These are phyloP conservation scores for Jordanella pulchra DNA, from an alignment of 2,797 vertebrate genomes.

Conservation along the genomic window DNA sequence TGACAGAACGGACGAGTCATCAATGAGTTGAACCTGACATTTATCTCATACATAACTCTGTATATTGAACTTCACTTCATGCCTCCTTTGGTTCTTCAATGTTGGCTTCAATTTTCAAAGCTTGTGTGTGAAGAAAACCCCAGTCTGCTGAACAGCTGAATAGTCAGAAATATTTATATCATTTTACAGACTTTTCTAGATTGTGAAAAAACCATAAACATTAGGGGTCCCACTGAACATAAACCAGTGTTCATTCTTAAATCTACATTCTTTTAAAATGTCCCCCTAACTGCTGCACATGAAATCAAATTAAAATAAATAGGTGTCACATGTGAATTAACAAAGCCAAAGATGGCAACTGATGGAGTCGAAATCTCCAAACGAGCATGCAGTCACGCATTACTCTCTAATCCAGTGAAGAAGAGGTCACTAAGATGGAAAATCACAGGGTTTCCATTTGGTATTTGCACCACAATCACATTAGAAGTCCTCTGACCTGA, in stretches of 20 bases:
- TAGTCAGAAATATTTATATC: too few species aligned
- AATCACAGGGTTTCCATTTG: constrained; percentile 68
- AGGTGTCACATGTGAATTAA: constrained; percentile 45
- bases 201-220: background rate
- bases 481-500: constrained; percentile 33
- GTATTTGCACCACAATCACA: constrained; percentile 32
- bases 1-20: too few species aligned
- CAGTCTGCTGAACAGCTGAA: too few species aligned
- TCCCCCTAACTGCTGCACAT: background rate
- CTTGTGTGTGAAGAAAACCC: too few species aligned
- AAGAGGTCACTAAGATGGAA: constrained; percentile 38
- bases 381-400: constrained; percentile 63
- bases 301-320: constrained; percentile 50
- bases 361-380: constrained; percentile 24
- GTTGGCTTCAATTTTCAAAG: too few species aligned
- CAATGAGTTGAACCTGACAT: too few species aligned
- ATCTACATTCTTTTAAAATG: constrained; percentile 25
- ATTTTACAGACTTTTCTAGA: background rate
- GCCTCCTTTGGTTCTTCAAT: too few species aligned
- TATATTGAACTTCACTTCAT: too few species aligned
- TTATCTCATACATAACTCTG: too few species aligned
- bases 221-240: background rate
- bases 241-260: constrained; percentile 8
- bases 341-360: constrained; percentile 21
- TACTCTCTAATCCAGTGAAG: constrained; percentile 51